Base-by-base conservation (phyloP, 53 echinoderm and acorn worm species). In the Stichopus horrens region DNA sequence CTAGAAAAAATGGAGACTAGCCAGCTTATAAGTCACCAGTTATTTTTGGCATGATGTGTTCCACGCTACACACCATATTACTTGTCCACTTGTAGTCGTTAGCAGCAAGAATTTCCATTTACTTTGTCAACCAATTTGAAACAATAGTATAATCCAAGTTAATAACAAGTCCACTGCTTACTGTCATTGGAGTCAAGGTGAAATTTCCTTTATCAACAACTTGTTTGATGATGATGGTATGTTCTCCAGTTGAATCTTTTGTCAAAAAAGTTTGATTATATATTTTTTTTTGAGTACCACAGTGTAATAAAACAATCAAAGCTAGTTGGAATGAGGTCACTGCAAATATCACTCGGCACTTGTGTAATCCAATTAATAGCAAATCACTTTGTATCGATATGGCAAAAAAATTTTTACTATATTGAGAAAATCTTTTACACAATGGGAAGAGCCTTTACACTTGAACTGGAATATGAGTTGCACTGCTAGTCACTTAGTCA, bases 111-210 rank as follows among this genome's bases (percentile, higher is more conserved):
- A 52, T 76, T 63, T 4, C 14, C 9, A 22, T 23, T 76, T 76
- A 7, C 0, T 76, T 20, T 76, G 76, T 76, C 76, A 21, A 20
- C 76, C 76, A 22, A 23, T 76, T 23, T 76, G 76, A 52, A 76
- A 76, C 51, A 23, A 23, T 76, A 76, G 76, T 52, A 76, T 10
- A 37, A 76, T 53, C 51, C 75, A 23, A 76, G 51, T 76, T 76
- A 14, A 76, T 76, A 76, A 76, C 23, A 76, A 23, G 76, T 37
- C 76, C 21, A 21, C 37, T 76, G 76, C 51, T 76, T 76, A 76
- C 51, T 37, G 51, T 21, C 76, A 23, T 7, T 76, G 23, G 76
- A 76, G 21, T 22, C 5, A 8, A 13, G n/a, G 75, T 75, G 37
- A 19, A 75, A 75, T 23, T 75, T 75, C n/a, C 20, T 20, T 75